Base-by-base conservation (phyloP, 2,888 invertebrate genomes). In the Erynnis tages region DNA sequence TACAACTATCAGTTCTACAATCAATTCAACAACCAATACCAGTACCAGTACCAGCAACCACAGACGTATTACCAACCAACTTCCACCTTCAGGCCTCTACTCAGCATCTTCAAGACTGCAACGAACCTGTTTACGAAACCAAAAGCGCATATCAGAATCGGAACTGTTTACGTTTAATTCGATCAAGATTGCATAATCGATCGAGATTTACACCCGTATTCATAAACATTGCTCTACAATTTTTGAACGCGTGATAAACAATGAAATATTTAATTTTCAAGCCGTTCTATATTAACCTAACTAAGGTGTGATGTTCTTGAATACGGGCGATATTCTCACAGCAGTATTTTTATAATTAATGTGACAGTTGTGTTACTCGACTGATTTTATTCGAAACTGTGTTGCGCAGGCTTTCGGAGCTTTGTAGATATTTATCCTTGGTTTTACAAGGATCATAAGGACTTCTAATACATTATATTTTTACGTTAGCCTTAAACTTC, bases 391-490 rank as follows among this genome's bases (percentile, higher is more conserved):
- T 87, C 86, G 84, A 66, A 77, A 71, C 80, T 74, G 72, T 73
- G 63, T 56, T 49, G 61, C 60, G 69, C 71, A 73, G 67, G 60
- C 62, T 77, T 78, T 84, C 81, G 88, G 84, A 87, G 71, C 71
- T 66, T 67, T 79, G 71, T 85, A 82, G 72, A 80, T 79, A 79
- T 80, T 79, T 81, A 80, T 82, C 83, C 86, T 89, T 86, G 88
- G 88, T 89, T 89, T 84, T 87, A 87, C 87, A 87, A 87, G 88
- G 87, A 81, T 75, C 66, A 75, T 81, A 72, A 64, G 69, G 69
- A 57, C 68, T 67, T 65, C 59, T 70, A 66, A 68, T 67, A 66
- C 55, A 66, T 45, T 34, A 34, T 23, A 21, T 8, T 8, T 21
- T 64, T 63, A 69, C 65, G 62, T 53, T 59, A 58, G 59, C 52